Evolutionary conservation across 1,140 invertebrate species (phyloP).

Genomic region (Eumaeus atala): DNA sequence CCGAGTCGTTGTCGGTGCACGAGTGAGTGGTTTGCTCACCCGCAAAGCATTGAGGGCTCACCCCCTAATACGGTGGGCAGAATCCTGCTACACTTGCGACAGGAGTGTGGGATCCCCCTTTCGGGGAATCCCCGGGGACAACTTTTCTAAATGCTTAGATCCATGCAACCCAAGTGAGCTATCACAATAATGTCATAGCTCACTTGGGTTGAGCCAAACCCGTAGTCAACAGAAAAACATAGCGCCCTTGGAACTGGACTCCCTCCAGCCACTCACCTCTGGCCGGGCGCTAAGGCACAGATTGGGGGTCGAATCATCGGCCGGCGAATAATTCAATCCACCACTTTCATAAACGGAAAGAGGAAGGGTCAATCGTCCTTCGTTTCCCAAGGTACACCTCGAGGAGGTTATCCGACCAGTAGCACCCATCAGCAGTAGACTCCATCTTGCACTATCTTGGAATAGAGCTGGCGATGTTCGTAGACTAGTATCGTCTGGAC

Average conservation of each 20-base stretch:
- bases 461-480: too few relatives aligned
- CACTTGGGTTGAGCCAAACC: not conserved
- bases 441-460: too few relatives aligned
- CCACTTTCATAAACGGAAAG: too few relatives aligned
- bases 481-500: too few relatives aligned
- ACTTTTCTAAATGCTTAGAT: not conserved
- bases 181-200: not conserved
- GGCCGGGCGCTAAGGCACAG: not conserved
- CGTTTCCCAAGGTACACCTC: too few relatives aligned
- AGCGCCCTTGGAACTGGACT: not conserved
- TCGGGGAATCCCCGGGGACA: conserved; percentile 1
- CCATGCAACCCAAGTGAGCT: too few relatives aligned
- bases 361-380: too few relatives aligned
- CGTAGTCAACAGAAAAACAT: not conserved
- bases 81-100: not conserved
- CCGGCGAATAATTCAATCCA: too few relatives aligned
- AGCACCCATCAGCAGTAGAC: too few relatives aligned
- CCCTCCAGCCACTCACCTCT: not conserved
- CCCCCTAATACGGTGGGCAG: conserved; percentile 5
- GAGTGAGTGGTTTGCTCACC: not conserved
- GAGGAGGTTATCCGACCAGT: too few relatives aligned
- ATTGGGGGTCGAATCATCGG: conserved; percentile 6
- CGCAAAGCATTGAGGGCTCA: not conserved
- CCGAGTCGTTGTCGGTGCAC: not conserved
- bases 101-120: not conserved